Percentiles rank a stretch among this genome's conserved stretches.
Evolutionary conservation across 2,113 vertebrate genomes (phyloP).

Genomic region (Tauraco erythrolophus): DNA sequence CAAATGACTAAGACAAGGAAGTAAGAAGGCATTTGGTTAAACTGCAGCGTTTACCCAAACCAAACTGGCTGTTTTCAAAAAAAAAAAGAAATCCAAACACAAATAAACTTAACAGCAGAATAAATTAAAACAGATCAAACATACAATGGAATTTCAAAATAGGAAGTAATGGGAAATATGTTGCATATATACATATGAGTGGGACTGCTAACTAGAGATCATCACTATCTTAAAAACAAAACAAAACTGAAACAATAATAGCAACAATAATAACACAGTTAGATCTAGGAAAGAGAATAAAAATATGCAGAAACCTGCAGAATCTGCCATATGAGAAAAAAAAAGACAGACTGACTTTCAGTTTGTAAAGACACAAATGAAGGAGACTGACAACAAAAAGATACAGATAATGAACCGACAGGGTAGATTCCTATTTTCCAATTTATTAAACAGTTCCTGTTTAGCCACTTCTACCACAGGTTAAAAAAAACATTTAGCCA

Average conservation of each 20-base stretch:
- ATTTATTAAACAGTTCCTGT: background rate
- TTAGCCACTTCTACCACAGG: background rate
- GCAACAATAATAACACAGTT: fast-evolving
- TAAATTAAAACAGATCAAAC: background rate
- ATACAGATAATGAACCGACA: fast-evolving
- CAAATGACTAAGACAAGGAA: background rate
- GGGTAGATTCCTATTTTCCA: background rate
- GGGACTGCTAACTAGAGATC: background rate
- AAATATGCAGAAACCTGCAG: background rate
- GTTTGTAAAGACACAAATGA: background rate
- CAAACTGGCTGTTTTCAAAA: background rate
- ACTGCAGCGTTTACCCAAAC: background rate
- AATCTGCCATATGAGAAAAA: background rate
- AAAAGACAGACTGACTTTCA: background rate
- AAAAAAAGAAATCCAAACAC: background rate
- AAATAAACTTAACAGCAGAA: background rate
- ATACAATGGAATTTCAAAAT: fast-evolving
- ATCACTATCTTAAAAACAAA: no score
- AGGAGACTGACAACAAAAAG: background rate
- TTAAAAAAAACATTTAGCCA: background rate
- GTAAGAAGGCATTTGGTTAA: background rate
- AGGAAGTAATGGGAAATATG: background rate
- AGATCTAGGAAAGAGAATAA: background rate
- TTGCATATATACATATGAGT: background rate
- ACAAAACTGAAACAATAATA: no score